phyloP scores from a whole-genome alignment of 2,888 invertebrate species.

The Drepana falcataria region DNA sequence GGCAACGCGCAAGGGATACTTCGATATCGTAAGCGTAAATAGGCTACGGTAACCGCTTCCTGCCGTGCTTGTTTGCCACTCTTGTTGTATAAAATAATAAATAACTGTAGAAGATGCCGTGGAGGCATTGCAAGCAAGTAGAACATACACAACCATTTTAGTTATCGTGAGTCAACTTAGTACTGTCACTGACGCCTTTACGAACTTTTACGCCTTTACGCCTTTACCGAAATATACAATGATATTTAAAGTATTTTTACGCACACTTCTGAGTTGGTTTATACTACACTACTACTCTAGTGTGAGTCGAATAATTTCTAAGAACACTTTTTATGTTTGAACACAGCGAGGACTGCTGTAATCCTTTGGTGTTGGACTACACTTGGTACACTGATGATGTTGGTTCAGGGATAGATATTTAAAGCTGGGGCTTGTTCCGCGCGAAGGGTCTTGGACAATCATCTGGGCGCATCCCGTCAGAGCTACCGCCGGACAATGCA shows the following conservation, averaged over 20 bases:
- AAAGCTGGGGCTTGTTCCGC: slow-evolving; percentile 61
- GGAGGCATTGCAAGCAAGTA: slow-evolving; percentile 4
- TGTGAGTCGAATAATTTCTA: neutral
- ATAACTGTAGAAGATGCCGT: too few species aligned
- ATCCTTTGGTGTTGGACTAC: slow-evolving; percentile 21
- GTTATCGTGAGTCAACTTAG: neutral
- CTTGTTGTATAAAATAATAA: too few species aligned
- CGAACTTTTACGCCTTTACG: too few species aligned
- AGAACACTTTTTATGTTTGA: slow-evolving; percentile 9
- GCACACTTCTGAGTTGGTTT: too few species aligned
- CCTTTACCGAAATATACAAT: too few species aligned
- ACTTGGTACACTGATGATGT: slow-evolving; percentile 49
- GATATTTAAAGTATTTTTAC: too few species aligned
- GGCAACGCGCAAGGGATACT: too few species aligned
- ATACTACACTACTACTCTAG: neutral
- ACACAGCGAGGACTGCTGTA: slow-evolving; percentile 24
- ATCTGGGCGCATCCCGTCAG: slow-evolving; percentile 56
- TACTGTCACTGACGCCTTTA: neutral
- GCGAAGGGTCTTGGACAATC: slow-evolving; percentile 59
- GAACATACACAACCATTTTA: neutral
- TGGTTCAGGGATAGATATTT: slow-evolving; percentile 57
- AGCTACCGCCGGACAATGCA: slow-evolving; percentile 58
- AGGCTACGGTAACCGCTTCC: too few species aligned
- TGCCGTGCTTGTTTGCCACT: too few species aligned
- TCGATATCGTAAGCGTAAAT: too few species aligned